A percentile compares a stretch with the other conserved stretches of the same genome.
Conservation (phyloP, 2,888 invertebrate genomes). For the Melieria omissa region DNA sequence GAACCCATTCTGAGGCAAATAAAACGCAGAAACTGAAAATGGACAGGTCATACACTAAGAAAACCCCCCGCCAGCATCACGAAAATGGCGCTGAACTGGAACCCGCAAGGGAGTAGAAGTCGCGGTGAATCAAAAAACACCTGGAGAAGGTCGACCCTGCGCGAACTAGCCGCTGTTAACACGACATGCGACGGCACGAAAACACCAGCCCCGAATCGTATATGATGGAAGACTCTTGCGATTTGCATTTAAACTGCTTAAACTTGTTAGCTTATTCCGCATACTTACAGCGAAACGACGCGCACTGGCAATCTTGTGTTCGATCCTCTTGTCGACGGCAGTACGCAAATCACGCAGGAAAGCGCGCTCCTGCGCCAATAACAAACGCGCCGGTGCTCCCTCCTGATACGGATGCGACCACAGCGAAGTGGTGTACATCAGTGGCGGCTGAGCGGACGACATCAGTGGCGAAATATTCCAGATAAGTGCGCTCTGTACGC, state of each 20-base stretch:
- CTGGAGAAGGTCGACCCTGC: too few species aligned
- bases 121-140: too few species aligned
- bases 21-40: too few species aligned
- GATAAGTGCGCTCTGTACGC: constrained; percentile 92
- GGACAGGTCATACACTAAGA: too few species aligned
- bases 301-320: constrained; percentile 94
- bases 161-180: too few species aligned
- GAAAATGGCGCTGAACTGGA: too few species aligned
- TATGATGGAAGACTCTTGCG: too few species aligned
- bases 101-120: too few species aligned
- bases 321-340: constrained; percentile 88
- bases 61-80: too few species aligned
- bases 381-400: constrained; percentile 82
- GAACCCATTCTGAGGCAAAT: too few species aligned
- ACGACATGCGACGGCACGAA: too few species aligned
- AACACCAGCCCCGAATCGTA: too few species aligned
- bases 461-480: constrained; percentile 98
- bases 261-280: background rate
- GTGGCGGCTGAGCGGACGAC: constrained; percentile 93
- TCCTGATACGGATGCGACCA: constrained; percentile 88
- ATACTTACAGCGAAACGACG: constrained; percentile 90
- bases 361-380: constrained; percentile 89
- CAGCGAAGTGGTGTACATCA: constrained; percentile 89
- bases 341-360: constrained; percentile 86
- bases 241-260: background rate